Evolutionary conservation across 2,888 invertebrate genomes (phyloP), one percentile per base, ranked within the genome.

Genomic region (Ormyrus nitidulus): DNA sequence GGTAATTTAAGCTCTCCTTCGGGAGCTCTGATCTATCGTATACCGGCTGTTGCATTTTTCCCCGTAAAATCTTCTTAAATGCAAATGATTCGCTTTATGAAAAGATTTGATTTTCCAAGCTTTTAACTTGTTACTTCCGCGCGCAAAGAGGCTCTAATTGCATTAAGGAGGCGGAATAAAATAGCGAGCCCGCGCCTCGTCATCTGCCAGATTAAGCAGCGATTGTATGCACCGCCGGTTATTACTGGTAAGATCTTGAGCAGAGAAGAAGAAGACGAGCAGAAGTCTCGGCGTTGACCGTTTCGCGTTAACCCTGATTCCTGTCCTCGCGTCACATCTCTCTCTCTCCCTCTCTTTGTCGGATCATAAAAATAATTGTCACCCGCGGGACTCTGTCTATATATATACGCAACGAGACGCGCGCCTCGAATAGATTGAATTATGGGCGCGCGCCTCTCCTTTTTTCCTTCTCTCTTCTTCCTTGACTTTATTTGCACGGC

Each of bases 291-390:
- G 49, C 54, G 46, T 48, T 69, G 69, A 51, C 49, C 53, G 51
- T 34, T 51, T 44, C 13, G 59, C 61, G 61, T 71, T 65, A 71
- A 70, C 70, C 59, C 69, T 70, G 70, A 70, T 49, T 70, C 19
- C 19, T 19, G 19, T 19, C 19, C 19, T 19, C 19, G 19, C 19
- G 19, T 19, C 19, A 19, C 19, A 19, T 19, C 54, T 68, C 19
- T 62, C 44, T 54, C 8, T n/a, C 44, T 19, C 19, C 19, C 19
- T 19, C 19, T 19, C 19, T 19, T 19, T 1, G 19, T 1, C 19
- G 19, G 19, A 19, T 19, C 19, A 19, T 19, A 19, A 19, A 19
- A 19, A 19, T 19, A 19, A 19, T 19, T 19, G 19, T 19, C 19
- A 19, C 19, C 19, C 19, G 19, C 19, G 19, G 19, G 19, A 19